phyloP scores from a whole-genome alignment of 2,113 vertebrate genomes.

The Rhombomys opimus region DNA sequence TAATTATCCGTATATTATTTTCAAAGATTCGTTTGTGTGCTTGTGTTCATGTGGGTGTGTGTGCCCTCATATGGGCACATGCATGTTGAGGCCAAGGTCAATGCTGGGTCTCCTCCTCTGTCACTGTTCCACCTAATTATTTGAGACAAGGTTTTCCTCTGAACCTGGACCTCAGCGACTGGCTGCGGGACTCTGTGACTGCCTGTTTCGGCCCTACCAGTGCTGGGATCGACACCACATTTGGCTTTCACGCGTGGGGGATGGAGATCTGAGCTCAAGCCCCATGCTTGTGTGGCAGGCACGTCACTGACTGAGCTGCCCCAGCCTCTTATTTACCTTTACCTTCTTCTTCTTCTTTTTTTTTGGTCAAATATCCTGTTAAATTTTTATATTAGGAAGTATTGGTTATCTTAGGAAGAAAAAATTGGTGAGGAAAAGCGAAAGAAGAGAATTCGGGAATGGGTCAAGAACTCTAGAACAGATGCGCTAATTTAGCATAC shows the following conservation, averaged over 20 bases:
- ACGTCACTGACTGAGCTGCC: neutral
- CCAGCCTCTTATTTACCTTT: neutral
- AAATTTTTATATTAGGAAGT: neutral
- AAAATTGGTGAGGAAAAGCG: neutral
- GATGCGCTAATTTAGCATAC: neutral
- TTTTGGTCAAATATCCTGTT: constrained; percentile 1
- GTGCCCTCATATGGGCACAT: neutral
- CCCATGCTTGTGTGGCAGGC: neutral
- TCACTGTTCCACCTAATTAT: too few species aligned
- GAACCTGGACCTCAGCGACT: neutral
- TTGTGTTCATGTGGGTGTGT: neutral
- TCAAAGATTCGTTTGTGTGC: neutral
- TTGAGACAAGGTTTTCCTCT: neutral
- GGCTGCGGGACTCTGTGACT: neutral
- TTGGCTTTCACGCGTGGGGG: too few species aligned
- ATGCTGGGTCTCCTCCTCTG: neutral
- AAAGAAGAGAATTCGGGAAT: constrained; percentile 12
- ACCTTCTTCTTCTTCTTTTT: neutral
- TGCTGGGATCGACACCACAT: neutral
- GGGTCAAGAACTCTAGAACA: neutral
- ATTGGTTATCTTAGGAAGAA: constrained; percentile 17
- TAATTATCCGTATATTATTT: neutral
- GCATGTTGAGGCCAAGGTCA: too few species aligned
- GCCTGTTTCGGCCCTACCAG: neutral
- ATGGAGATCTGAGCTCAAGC: neutral